These are phyloP conservation scores for Siniperca knerii DNA, from an alignment of 2,113 vertebrate species.

Conservation along the genomic window DNA sequence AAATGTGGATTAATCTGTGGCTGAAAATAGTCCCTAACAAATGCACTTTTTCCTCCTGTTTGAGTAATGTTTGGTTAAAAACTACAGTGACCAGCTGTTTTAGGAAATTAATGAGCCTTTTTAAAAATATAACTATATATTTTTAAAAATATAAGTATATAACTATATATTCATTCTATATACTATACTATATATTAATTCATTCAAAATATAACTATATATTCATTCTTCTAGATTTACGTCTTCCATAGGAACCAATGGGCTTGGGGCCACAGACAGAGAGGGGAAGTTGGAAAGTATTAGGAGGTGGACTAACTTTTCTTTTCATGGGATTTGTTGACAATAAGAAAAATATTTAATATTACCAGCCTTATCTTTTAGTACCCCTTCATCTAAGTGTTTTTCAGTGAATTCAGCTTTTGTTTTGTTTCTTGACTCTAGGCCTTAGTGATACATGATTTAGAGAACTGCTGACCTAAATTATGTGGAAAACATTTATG, in stretches of 20 bases:
- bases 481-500: background rate
- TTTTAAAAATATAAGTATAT: too few species aligned
- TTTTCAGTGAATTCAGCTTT: background rate
- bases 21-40: slow-evolving; percentile 2
- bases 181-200: too few species aligned
- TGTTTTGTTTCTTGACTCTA: background rate
- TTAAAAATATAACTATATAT: too few species aligned
- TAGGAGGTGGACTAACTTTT: background rate
- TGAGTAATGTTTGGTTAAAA: background rate
- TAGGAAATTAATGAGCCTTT: background rate
- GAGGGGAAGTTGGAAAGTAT: too few species aligned
- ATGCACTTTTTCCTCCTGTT: background rate
- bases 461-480: background rate
- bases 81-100: background rate
- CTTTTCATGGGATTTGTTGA: background rate
- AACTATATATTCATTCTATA: too few species aligned
- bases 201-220: too few species aligned
- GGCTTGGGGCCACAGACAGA: background rate
- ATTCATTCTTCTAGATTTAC: too few species aligned
- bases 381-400: background rate
- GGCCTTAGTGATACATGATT: background rate
- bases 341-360: background rate
- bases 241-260: too few species aligned
- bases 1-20: background rate
- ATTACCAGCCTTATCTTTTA: background rate